Conservation (phyloP, 2,797 vertebrate species). For the Coluber constrictor region DNA sequence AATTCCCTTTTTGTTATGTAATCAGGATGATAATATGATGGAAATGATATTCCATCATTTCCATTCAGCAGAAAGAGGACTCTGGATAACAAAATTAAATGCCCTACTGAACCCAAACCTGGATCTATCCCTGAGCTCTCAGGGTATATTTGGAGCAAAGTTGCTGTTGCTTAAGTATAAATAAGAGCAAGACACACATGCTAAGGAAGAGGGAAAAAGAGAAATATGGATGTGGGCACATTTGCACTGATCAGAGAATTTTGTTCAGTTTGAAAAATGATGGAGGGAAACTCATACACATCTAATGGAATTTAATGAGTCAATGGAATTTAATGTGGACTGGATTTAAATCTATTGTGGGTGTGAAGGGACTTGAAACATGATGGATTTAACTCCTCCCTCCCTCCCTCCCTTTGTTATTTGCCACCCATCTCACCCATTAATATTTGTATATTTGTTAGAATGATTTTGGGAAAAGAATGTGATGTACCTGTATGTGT, state of each 20-base stretch:
- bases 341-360: no score
- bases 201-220: background rate
- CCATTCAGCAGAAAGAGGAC: constrained; percentile 46
- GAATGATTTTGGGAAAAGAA: background rate
- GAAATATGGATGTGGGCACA: background rate
- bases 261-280: background rate
- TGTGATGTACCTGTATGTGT: no score
- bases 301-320: background rate
- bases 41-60: no score
- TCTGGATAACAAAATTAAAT: constrained; percentile 52
- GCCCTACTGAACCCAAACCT: constrained; percentile 51
- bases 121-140: constrained; percentile 21
- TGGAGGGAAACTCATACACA: background rate
- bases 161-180: constrained; percentile 38
- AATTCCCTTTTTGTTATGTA: background rate
- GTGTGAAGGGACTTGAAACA: no score
- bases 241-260: background rate
- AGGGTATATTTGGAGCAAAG: constrained; percentile 18
- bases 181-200: constrained; percentile 8
- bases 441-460: background rate
- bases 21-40: constrained; percentile 9
- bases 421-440: background rate
- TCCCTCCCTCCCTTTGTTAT: no score
- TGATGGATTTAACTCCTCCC: no score
- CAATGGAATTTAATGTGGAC: background rate